Conservation (phyloP, 2,113 vertebrate species). For the Galeopterus variegatus region DNA sequence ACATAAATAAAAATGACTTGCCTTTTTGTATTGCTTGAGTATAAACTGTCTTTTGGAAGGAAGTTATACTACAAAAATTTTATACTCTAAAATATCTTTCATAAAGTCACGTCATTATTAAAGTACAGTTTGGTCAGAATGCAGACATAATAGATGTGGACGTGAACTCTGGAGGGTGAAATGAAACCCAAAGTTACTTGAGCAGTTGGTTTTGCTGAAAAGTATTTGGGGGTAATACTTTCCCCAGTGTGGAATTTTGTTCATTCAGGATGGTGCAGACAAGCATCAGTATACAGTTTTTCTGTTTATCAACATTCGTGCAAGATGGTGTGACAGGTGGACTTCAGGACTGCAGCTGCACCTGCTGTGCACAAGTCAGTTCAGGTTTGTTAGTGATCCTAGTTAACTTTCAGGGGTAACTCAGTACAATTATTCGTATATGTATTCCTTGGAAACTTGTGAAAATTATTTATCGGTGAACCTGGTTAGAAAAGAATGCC, state of each 20-base stretch:
- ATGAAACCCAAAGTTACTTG: background rate
- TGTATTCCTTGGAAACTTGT: background rate
- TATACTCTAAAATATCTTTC: background rate
- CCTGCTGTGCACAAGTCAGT: background rate
- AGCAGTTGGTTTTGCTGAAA: background rate
- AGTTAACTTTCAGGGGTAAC: background rate
- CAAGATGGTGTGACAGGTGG: background rate
- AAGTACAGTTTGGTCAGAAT: background rate
- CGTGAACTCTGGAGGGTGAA: background rate
- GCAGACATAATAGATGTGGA: background rate
- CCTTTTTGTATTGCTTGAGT: background rate
- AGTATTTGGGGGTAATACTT: background rate
- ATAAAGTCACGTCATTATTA: background rate
- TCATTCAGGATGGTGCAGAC: background rate
- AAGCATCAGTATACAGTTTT: background rate
- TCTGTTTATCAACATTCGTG: background rate
- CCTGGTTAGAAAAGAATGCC: background rate
- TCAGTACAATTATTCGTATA: rapidly evolving
- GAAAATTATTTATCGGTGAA: background rate
- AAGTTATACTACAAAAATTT: background rate
- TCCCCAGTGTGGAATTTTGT: background rate
- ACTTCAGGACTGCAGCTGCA: background rate
- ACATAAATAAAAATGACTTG: background rate
- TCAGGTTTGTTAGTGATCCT: background rate
- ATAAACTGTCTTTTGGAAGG: background rate